phyloP scores from a whole-genome alignment of 2,113 vertebrate genomes.

The Pseudorhombus dupliciocellatus region DNA sequence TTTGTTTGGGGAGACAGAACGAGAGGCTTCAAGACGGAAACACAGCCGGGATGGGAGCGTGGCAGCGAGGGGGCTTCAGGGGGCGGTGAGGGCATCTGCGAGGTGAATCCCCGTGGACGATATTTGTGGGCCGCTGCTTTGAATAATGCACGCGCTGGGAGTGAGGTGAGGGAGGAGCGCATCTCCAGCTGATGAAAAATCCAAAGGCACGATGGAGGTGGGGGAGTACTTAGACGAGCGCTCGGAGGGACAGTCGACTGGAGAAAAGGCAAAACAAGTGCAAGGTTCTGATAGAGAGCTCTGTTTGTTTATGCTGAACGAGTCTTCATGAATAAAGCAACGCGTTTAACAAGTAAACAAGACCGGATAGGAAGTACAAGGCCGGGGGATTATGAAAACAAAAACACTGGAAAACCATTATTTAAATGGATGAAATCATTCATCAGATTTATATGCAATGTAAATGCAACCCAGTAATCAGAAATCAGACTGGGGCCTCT shows the following conservation, averaged over 20 bases:
- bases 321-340: constrained; percentile 40
- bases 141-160: constrained; percentile 50
- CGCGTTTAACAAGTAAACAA: constrained; percentile 26
- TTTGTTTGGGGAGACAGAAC: constrained; percentile 12
- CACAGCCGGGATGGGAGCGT: constrained; percentile 8
- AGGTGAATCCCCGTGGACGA: constrained; percentile 35
- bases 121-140: constrained; percentile 39
- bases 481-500: too few species aligned
- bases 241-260: neutral
- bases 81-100: constrained; percentile 12
- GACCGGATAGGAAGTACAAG: neutral
- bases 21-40: constrained; percentile 36
- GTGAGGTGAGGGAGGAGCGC: neutral
- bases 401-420: neutral
- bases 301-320: constrained; percentile 4
- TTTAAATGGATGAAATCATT: neutral
- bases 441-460: too few species aligned
- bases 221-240: neutral
- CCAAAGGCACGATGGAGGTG: constrained; percentile 7
- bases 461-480: too few species aligned
- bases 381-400: neutral
- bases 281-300: neutral
- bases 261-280: neutral
- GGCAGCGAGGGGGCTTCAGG: neutral
- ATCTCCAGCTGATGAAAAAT: constrained; percentile 48